Evolutionary conservation across 2,888 invertebrate genomes (phyloP), one percentile per base, ranked within the genome.

Genomic region (Diarsia brunnea): DNA sequence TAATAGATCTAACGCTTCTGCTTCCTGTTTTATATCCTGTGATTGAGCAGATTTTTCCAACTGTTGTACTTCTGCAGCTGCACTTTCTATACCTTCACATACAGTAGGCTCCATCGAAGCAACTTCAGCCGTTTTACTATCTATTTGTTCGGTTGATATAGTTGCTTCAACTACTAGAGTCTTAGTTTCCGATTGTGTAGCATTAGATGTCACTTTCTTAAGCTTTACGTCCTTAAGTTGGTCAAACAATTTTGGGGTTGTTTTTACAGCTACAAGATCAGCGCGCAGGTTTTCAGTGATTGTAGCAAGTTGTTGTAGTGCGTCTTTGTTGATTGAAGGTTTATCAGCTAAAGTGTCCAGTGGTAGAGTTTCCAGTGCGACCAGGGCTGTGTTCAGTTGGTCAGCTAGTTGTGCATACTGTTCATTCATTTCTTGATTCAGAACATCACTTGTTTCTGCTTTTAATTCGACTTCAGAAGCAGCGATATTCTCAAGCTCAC

Each of bases 351-450:
- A 72, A 63, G 84, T 81, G 8, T 90, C 87, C 43, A 88, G 49
- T 27, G 86, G 69, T 21, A 87, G 47, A 78, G 86, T 84, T 71
- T 87, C 81, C 7, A 92, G 38, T 38, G 81, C 75, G 4, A 82
- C 74, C 51, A 92, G 73, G 69, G 90, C 83, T 69, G 81, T 85
- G 67, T 89, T 78, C 4, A 93, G 71, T 51, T 90, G 71, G 63
- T 88, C 84, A 16, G 83, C 84, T 58, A 92, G 61, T 61, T 86
- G 78, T 51, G 73, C 84, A 73, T 90, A 84, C 43, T 87, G 76
- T 73, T 43, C 27, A 47, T 60, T 77, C 19, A 78, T 55, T 63
- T 82, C 61, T 4, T 73, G 70, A 53, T 67, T 73, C 2, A 79
- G 66, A 76, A 75, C 77, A 79, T 79, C 79, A 65, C 81, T 79